Conservation (phyloP, 2,113 vertebrate genomes). For the Sula dactylatra region DNA sequence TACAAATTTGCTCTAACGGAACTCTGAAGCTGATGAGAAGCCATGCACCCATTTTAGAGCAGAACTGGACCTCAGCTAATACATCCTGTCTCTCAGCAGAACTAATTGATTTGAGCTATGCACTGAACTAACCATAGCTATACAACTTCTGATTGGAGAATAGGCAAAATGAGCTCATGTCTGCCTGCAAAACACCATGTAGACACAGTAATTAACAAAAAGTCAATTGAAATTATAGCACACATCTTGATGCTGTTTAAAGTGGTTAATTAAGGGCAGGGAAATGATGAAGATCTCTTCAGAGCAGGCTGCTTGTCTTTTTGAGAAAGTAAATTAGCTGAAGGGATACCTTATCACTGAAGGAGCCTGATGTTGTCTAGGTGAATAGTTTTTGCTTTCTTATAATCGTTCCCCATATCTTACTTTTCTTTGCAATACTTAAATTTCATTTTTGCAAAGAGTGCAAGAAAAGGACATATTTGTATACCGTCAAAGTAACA, state of each 20-base stretch:
- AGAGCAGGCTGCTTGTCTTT: not conserved
- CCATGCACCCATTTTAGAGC: not conserved
- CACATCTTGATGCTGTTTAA: not conserved
- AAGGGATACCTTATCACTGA: not conserved
- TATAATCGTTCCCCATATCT: not conserved
- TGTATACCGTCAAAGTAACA: not conserved
- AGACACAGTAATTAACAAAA: not conserved
- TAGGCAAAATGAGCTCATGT: not conserved
- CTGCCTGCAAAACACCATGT: not conserved
- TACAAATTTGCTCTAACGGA: not conserved
- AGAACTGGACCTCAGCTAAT: not conserved
- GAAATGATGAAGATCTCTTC: not conserved
- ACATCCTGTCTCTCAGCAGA: not conserved
- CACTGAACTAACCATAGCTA: not conserved
- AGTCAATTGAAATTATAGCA: not conserved
- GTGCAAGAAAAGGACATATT: not conserved
- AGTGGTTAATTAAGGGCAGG: not conserved
- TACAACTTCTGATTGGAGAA: not conserved
- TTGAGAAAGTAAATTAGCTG: not conserved
- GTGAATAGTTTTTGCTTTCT: not conserved
- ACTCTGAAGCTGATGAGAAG: not conserved
- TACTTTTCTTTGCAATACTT: not conserved
- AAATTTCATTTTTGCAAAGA: not conserved
- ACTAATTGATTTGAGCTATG: not conserved
- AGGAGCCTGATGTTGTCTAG: not conserved